Conservation (phyloP, 2,888 invertebrate species). For the Drosophila ochracea region DNA sequence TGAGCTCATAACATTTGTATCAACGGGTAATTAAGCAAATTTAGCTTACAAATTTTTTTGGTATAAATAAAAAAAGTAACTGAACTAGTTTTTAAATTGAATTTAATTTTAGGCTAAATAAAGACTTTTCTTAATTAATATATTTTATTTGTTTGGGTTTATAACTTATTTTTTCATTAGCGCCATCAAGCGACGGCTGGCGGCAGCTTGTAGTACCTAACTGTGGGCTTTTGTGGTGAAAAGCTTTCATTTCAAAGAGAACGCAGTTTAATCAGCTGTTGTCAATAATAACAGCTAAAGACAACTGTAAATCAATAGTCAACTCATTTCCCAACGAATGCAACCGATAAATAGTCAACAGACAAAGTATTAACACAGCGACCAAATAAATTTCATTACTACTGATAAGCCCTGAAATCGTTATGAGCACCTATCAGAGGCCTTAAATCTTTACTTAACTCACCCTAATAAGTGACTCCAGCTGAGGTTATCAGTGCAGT, state of each 20-base stretch:
- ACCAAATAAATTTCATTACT: not conserved
- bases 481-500: constrained; percentile 31
- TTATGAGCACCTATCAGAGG: not conserved
- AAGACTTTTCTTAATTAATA: not conserved
- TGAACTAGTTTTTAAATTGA: too few relatives aligned
- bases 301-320: constrained; percentile 54
- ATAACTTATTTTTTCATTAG: not conserved
- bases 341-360: constrained; percentile 28
- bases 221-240: constrained; percentile 61
- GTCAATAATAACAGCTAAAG: constrained; percentile 31
- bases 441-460: not conserved
- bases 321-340: constrained; percentile 27
- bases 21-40: not conserved
- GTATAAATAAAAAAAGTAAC: not conserved
- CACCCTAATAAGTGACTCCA: not conserved
- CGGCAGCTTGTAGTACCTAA: not conserved
- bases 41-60: not conserved
- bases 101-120: not conserved
- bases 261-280: constrained; percentile 45
- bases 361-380: not conserved
- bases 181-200: constrained; percentile 60
- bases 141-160: not conserved
- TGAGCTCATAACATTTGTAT: not conserved
- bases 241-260: constrained; percentile 52
- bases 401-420: not conserved